A percentile compares a stretch with the other conserved stretches of the same genome.
Conservation (phyloP, 2,113 vertebrate species). For the Gavialis gangeticus region DNA sequence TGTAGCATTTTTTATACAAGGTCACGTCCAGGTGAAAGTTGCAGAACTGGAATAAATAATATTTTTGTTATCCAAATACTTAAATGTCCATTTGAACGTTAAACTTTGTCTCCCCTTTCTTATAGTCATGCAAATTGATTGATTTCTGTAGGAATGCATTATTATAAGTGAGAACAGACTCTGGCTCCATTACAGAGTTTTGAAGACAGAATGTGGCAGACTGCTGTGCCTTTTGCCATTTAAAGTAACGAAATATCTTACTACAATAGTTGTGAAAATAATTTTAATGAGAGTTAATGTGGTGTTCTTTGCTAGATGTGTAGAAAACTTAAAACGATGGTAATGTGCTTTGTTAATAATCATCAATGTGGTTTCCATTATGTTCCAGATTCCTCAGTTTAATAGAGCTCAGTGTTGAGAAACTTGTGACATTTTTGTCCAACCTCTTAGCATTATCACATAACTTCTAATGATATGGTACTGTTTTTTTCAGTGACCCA, state of each 20-base stretch:
- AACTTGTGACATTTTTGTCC: not conserved
- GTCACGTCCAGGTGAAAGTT: not conserved
- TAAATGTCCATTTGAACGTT: not conserved
- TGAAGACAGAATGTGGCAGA: not conserved
- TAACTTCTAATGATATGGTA: not conserved
- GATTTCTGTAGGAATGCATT: not conserved
- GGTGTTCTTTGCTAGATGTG: not conserved
- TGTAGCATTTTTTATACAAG: not conserved
- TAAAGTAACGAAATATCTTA: not conserved
- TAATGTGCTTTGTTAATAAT: not conserved
- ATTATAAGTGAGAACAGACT: not conserved
- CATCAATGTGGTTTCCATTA: not conserved
- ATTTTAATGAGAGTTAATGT: not conserved
- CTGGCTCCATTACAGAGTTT: not conserved
- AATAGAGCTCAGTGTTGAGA: not conserved
- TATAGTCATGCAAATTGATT: rapidly evolving
- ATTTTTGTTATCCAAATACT: not conserved
- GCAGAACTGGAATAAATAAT: not conserved
- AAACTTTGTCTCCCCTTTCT: not conserved
- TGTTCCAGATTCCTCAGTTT: not conserved
- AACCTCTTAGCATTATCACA: not conserved
- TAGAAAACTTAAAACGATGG: not conserved
- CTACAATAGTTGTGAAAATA: not conserved
- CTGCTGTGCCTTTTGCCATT: rapidly evolving
- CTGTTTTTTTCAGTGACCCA: not conserved